Evolutionary conservation across 2,797 vertebrate genomes (phyloP).

Genomic region (Intellagama lesueurii): DNA sequence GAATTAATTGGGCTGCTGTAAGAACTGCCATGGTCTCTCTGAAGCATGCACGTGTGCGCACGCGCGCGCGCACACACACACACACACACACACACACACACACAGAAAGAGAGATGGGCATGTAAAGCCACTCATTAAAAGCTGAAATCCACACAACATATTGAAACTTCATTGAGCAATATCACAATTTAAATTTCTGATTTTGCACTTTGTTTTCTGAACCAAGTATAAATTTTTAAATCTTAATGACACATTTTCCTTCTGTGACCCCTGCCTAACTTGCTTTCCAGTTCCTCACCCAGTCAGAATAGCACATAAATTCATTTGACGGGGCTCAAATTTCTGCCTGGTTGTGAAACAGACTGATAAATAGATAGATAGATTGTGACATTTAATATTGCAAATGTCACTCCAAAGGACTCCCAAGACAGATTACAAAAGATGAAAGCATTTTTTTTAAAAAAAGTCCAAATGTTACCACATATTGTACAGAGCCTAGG

Average conservation of each 20-base stretch:
- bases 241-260: neutral
- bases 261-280: neutral
- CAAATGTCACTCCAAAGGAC: neutral
- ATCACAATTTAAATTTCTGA: conserved; percentile 5
- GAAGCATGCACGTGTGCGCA: neutral
- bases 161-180: conserved; percentile 20
- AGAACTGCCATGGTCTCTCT: conserved; percentile 7
- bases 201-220: conserved; percentile 15
- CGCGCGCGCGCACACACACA: neutral
- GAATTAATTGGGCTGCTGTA: conserved; percentile 40
- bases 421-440: neutral
- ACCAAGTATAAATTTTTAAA: conserved; percentile 4
- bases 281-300: neutral
- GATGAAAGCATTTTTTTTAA: neutral
- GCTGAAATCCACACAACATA: conserved; percentile 19
- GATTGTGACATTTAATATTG: neutral
- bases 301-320: neutral
- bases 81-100: neutral
- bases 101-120: neutral
- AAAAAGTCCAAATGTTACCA: too few relatives aligned
- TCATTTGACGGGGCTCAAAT: neutral
- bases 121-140: conserved; percentile 39
- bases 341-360: neutral
- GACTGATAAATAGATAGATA: neutral
- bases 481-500: neutral